A percentile compares a stretch with the other conserved stretches of the same genome.
Conservation (phyloP, 2,113 vertebrate species). For the Sander vitreus region DNA sequence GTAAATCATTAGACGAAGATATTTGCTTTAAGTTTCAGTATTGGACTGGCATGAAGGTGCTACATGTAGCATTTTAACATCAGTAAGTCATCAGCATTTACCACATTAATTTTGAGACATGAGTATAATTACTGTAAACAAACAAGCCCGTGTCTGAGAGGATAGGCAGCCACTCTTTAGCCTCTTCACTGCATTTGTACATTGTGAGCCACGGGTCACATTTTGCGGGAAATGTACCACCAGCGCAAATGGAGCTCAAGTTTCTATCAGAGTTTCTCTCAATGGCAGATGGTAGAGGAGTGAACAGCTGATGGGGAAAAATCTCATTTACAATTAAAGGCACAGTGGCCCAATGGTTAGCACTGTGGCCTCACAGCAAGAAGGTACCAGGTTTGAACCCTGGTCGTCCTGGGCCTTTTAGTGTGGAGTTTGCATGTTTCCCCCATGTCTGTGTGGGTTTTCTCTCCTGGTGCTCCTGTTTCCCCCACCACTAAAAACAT, state of each 20-base stretch:
- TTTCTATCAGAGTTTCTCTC: slow-evolving; percentile 56
- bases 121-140: slow-evolving; percentile 55
- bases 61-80: slow-evolving; percentile 10
- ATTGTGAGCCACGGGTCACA: slow-evolving; percentile 49
- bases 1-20: background rate
- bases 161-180: slow-evolving; percentile 51
- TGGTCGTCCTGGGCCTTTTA: no score
- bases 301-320: slow-evolving; percentile 2
- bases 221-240: slow-evolving; percentile 47
- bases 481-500: no score
- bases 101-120: slow-evolving; percentile 18
- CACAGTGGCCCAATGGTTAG: no score
- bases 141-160: slow-evolving; percentile 32
- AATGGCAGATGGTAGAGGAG: slow-evolving; percentile 59
- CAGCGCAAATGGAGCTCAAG: slow-evolving; percentile 56
- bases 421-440: no score
- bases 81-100: slow-evolving; percentile 40
- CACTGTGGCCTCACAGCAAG: no score
- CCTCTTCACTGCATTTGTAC: slow-evolving; percentile 61
- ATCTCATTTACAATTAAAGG: no score
- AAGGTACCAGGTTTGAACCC: no score
- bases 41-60: slow-evolving; percentile 22
- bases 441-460: no score
- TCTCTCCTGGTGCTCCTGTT: no score
- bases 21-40: background rate